Conservation (phyloP, 2,113 vertebrate genomes). For the Anseranas semipalmata region DNA sequence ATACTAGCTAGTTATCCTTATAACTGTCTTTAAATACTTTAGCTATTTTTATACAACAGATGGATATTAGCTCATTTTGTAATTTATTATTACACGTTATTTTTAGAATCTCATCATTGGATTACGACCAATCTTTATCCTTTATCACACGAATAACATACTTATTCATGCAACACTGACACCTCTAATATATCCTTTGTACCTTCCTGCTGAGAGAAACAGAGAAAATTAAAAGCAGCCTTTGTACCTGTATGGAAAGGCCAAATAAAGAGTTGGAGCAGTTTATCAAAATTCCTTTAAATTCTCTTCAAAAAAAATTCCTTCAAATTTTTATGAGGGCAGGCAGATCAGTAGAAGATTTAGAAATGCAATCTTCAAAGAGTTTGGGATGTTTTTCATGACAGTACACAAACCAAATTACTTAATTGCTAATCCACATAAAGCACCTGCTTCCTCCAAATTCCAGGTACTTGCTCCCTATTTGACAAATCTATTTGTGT, state of each 20-base stretch:
- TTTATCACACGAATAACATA: not conserved
- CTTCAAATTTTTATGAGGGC: not conserved
- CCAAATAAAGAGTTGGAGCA: not conserved
- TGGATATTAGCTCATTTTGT: not conserved
- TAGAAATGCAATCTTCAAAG: not conserved
- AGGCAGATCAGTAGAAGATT: not conserved
- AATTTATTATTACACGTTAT: not conserved
- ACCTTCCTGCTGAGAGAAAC: not conserved
- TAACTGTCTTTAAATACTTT: not conserved
- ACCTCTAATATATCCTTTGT: not conserved
- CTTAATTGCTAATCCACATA: not conserved
- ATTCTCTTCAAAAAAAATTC: no score
- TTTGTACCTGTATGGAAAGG: fast-evolving
- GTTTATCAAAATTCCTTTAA: no score
- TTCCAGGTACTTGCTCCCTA: not conserved
- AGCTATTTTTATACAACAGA: not conserved
- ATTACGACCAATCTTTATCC: not conserved
- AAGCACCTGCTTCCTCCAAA: not conserved
- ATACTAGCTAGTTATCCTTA: not conserved
- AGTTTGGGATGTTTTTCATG: not conserved
- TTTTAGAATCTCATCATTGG: not conserved
- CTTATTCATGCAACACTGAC: not conserved
- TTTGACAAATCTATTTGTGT: not conserved
- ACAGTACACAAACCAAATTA: not conserved
- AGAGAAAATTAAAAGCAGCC: not conserved